Evolutionary conservation across 2,113 vertebrate genomes (phyloP), one percentile per base, ranked within the genome.

Genomic region (Solea senegalensis): DNA sequence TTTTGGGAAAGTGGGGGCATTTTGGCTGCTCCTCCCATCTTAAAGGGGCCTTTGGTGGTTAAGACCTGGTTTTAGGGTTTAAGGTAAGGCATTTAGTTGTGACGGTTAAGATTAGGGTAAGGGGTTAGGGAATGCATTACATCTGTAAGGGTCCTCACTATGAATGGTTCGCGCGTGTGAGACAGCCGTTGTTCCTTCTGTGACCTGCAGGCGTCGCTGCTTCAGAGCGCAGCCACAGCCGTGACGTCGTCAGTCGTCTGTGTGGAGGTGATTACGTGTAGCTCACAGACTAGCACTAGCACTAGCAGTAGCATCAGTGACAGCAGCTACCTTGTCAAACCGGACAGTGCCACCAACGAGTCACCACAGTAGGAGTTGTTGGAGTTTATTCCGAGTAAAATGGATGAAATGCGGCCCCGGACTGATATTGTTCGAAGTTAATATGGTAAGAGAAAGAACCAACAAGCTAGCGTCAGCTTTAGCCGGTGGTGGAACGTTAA

Each of bases 261-360:
- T 65, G 69, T 80, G 72, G 65, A 69, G 72, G 5, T 70, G 91
- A 87, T 92, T 73, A 93, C 92, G 92, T 91, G 90, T 88, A 90
- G 86, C 78, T 89, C 43, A 15, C 34, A 63, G 43, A 63, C 76
- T 84, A 86, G 69, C 72, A 63, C 5, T 46, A 12, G 44, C 5
- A 46, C 4, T 48, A 12, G 49, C 49, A 58, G 72, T 54, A 50
- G 67, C 78, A 15, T 8, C 10, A 44, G 43, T 83, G 85, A 65
- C 69, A 69, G 49, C 43, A 58, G 74, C 74, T 91, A 91, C 69
- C 82, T 65, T 69, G 71, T 45, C 65, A 76, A 45, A 56, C 48
- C n/a, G 71, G 48, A 78, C 39, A 12, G 16, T 7, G 28, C 5
- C 12, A 7, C 1, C 10, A 44, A 14, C 43, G 49, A 62, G 57